Conservation (phyloP, 2,113 vertebrate genomes). For the Fregata magnificens region DNA sequence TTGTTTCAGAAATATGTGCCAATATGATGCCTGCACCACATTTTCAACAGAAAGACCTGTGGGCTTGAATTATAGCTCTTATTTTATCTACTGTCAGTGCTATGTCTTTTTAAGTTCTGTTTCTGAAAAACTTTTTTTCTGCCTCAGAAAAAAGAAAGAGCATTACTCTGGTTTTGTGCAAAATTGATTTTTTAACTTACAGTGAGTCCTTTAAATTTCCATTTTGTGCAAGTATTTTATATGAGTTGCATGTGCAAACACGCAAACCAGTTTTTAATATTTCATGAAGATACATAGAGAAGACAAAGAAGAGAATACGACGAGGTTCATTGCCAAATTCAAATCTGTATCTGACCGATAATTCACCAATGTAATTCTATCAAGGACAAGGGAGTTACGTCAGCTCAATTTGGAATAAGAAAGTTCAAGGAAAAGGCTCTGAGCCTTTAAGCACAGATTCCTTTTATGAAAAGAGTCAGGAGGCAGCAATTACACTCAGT, state of each 20-base stretch:
- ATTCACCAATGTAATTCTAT: background rate
- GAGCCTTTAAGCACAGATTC: background rate
- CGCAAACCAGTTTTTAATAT: background rate
- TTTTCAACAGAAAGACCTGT: background rate
- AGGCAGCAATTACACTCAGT: constrained; percentile 18
- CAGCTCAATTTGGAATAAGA: background rate
- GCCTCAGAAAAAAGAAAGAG: background rate
- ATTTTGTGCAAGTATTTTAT: background rate
- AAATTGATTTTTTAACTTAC: background rate
- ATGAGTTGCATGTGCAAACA: fast-evolving
- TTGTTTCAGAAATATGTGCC: background rate
- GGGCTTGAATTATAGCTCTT: background rate
- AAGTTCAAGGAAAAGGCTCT: background rate
- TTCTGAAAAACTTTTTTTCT: background rate
- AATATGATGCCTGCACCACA: background rate
- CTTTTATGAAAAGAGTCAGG: background rate
- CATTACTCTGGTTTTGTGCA: background rate
- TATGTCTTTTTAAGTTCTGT: background rate
- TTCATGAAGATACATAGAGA: background rate
- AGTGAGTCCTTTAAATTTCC: background rate
- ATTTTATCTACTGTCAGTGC: background rate
- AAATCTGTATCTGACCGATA: background rate
- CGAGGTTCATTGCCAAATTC: background rate
- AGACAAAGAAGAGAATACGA: background rate
- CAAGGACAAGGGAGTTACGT: background rate